These are phyloP conservation scores for Conus ventricosus DNA, from an alignment of 1,140 invertebrate species.

Conservation along the genomic window DNA sequence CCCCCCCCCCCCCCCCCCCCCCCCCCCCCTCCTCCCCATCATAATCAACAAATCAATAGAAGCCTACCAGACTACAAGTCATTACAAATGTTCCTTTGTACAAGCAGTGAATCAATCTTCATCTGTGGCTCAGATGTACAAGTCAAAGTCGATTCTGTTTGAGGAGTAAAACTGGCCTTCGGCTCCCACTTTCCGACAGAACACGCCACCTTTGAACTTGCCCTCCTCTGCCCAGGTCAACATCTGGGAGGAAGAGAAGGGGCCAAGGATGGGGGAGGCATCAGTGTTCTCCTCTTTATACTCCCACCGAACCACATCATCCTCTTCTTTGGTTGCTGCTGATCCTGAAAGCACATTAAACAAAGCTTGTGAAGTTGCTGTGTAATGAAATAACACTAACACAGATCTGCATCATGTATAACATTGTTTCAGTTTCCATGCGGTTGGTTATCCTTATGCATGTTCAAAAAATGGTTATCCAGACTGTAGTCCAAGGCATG, in stretches of 20 bases:
- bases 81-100: too few relatives aligned
- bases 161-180: constrained; percentile 88
- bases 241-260: constrained; percentile 91
- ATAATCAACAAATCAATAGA: too few relatives aligned
- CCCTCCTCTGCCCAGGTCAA: constrained; percentile 88
- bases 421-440: too few relatives aligned
- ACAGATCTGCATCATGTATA: too few relatives aligned
- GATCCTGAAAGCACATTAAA: neutral
- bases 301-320: constrained; percentile 86
- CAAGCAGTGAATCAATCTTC: constrained; percentile 65
- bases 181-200: constrained; percentile 82
- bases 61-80: too few relatives aligned
- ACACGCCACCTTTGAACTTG: constrained; percentile 86
- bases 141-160: constrained; percentile 93
- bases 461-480: too few relatives aligned
- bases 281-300: constrained; percentile 91
- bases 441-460: too few relatives aligned
- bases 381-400: too few relatives aligned
- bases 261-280: constrained; percentile 87
- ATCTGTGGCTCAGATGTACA: constrained; percentile 79
- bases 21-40: too few relatives aligned
- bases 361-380: too few relatives aligned
- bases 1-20: too few relatives aligned
- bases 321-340: constrained; percentile 14
- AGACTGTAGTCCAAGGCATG: too few relatives aligned